These are phyloP conservation scores for Nyleta sp. DNA, from an alignment of 2,888 invertebrate genomes.

Conservation along the genomic window DNA sequence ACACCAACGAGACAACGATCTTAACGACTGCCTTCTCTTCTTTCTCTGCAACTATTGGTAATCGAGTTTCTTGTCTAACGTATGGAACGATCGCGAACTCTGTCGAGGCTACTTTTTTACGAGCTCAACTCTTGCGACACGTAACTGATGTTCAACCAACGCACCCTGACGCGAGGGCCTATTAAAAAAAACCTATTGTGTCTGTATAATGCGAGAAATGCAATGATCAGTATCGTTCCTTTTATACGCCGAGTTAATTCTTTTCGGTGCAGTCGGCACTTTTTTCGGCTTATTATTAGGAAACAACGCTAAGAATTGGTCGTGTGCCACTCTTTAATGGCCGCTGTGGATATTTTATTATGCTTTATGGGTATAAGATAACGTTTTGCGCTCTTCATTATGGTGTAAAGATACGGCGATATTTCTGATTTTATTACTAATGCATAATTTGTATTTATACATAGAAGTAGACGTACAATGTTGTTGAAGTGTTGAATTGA, in stretches of 20 bases:
- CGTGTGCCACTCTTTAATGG: slow-evolving; percentile 19
- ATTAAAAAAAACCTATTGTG: slow-evolving; percentile 46
- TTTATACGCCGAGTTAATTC: neutral
- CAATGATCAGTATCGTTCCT: slow-evolving; percentile 27
- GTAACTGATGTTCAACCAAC: slow-evolving; percentile 43
- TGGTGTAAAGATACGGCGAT: slow-evolving; percentile 1
- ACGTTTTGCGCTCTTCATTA: no score
- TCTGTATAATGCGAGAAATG: slow-evolving; percentile 28
- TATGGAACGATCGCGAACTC: slow-evolving; percentile 63
- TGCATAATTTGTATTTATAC: neutral
- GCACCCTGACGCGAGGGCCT: slow-evolving; percentile 32
- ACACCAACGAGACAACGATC: slow-evolving; percentile 74
- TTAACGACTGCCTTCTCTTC: slow-evolving; percentile 71
- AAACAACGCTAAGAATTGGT: slow-evolving; percentile 1
- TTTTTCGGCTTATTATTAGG: slow-evolving; percentile 8
- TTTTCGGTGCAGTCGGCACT: neutral
- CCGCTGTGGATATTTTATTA: neutral
- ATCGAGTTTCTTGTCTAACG: slow-evolving; percentile 68
- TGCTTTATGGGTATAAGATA: neutral
- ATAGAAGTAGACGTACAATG: neutral
- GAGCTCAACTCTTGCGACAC: slow-evolving; percentile 58
- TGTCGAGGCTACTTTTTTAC: slow-evolving; percentile 55
- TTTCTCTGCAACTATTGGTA: slow-evolving; percentile 67
- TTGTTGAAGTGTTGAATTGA: slow-evolving; percentile 8
- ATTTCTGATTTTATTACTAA: neutral